phyloP scores from a whole-genome alignment of 2,113 vertebrate species.

The Tyrannus savana region DNA sequence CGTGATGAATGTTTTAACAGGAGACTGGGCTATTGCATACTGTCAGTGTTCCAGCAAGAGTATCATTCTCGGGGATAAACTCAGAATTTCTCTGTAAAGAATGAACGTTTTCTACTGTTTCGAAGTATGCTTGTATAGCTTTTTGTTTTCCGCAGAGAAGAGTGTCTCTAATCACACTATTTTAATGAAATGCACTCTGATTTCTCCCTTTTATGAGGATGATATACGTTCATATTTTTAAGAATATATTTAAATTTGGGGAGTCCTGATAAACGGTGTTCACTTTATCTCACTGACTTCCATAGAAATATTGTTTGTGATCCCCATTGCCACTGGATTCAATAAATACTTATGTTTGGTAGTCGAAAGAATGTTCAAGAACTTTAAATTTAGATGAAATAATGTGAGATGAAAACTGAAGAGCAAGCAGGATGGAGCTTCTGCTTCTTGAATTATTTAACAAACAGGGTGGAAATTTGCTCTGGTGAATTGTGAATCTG shows the following conservation, averaged over 20 bases:
- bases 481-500: not conserved
- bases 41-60: not conserved
- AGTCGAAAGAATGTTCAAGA: not conserved
- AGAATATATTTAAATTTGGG: not conserved
- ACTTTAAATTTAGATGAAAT: not conserved
- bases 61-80: not conserved
- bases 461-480: not conserved
- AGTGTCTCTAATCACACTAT: fast-evolving
- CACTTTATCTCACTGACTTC: not conserved
- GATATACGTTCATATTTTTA: not conserved
- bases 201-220: not conserved
- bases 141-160: not conserved
- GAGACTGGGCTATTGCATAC: not conserved
- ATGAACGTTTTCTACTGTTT: not conserved
- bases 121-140: not conserved
- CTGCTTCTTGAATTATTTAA: not conserved
- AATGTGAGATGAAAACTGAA: not conserved
- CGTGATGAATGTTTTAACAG: not conserved
- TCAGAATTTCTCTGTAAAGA: not conserved
- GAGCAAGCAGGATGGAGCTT: not conserved
- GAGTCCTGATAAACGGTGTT: not conserved
- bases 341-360: not conserved
- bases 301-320: not conserved
- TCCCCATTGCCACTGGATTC: not conserved
- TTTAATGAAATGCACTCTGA: not conserved